Evolutionary conservation across 2,888 invertebrate species (phyloP), one percentile per base, ranked within the genome.

Genomic region (Lydus trimaculatus): DNA sequence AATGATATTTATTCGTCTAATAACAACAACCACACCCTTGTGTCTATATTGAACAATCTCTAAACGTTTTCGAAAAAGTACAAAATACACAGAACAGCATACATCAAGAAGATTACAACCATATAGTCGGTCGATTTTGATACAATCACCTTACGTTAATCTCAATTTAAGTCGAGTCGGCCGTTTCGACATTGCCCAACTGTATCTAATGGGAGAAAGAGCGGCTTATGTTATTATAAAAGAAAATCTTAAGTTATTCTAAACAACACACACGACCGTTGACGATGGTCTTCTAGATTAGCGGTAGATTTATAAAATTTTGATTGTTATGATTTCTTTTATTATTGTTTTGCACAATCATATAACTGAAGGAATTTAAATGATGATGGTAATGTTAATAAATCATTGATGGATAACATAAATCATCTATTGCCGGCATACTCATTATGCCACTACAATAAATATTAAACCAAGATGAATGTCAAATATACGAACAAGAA

Each of bases 231-330:
- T 23, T 52, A 20, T 20, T 23, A 52, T 25, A 25, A 25, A 67
- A 65, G 60, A 63, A 61, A 48, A 70, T 66, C 61, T 67, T 67
- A 70, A 70, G 66, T 70, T 70, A 70, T 70, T 70, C 70, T 33
- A 39, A 63, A 58, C 67, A 64, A 39, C 48, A 43, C 23, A 63
- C 59, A 17, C 36, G 43, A 31, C 25, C 28, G 65, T 52, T 61
- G 62, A 61, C 64, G 62, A 58, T 58, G 60, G 64, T 59, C n/a
- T 65, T 61, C n/a, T 15, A 31, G 60, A 64, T 52, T 58, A 65
- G 58, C 68, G 52, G 58, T 58, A 56, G 59, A 59, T 69, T 33
- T 63, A 63, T 63, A 36, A n/a, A 31, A 8, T n/a, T n/a, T n/a
- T n/a, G n/a, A n/a, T 61, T 61, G 23, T 31, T 23, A 31, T 15